A percentile compares a stretch with the other conserved stretches of the same genome.
phyloP scores from a whole-genome alignment of 2,797 vertebrate species.

The Limnodromus scolopaceus region DNA sequence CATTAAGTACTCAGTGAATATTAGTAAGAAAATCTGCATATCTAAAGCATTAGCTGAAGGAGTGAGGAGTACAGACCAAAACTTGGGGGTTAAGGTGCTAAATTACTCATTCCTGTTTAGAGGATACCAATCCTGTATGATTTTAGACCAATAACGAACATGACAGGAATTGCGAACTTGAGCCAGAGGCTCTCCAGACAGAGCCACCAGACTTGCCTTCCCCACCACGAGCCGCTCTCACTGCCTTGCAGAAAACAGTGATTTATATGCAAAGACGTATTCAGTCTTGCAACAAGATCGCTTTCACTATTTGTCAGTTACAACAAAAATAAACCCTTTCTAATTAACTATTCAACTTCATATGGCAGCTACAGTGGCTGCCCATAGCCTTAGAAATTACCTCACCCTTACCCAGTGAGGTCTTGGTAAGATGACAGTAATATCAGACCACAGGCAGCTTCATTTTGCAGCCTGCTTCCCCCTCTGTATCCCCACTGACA shows the following conservation, averaged over 20 bases:
- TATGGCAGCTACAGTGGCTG: neutral
- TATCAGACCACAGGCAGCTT: neutral
- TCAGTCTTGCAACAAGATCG: neutral
- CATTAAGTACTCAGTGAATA: neutral
- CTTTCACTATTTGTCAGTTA: neutral
- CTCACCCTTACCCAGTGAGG: neutral
- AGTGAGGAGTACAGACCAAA: neutral
- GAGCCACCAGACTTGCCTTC: neutral
- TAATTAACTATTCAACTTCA: neutral
- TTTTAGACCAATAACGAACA: neutral
- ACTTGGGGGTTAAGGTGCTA: neutral
- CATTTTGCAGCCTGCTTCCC: neutral
- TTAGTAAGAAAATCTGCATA: neutral
- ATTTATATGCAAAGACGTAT: neutral
- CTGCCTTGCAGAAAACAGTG: neutral
- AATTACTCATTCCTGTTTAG: neutral
- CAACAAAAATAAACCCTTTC: neutral
- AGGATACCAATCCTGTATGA: neutral
- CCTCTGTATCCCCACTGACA: neutral
- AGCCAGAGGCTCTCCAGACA: neutral
- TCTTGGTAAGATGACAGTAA: neutral
- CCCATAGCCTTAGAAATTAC: neutral
- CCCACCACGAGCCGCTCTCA: neutral
- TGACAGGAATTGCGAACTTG: neutral
- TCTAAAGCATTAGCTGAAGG: neutral